Percentiles rank a stretch among this genome's conserved stretches.
Evolutionary conservation across 1,140 invertebrate genomes (phyloP).

Genomic region (honey bee (Apis mellifera)): Amel_HAv3.1 CM009931.2:9401501-9402000

Average conservation of each 20-base stretch:
- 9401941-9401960: neutral
- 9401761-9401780: constrained; percentile 7
- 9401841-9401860: constrained; percentile 6
- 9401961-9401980: constrained; percentile 24
- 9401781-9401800: constrained; percentile 3
- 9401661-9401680: too few species aligned
- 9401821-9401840: constrained; percentile 12
- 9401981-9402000: constrained; percentile 36
- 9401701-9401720: too few species aligned
- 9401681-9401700: too few species aligned
- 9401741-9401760: neutral
- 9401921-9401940: neutral
- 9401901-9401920: neutral
- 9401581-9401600: neutral
- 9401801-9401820: constrained; percentile 21
- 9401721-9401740: neutral
- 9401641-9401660: too few species aligned
- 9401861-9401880: constrained; percentile 15
- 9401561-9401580: neutral
- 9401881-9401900: constrained; percentile 13
- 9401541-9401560: neutral
- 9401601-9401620: too few species aligned
- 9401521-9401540: neutral
- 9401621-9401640: too few species aligned
- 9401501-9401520: neutral